Base-by-base conservation (phyloP, 2,797 vertebrate species). In the Emydoidea blandingii region DNA sequence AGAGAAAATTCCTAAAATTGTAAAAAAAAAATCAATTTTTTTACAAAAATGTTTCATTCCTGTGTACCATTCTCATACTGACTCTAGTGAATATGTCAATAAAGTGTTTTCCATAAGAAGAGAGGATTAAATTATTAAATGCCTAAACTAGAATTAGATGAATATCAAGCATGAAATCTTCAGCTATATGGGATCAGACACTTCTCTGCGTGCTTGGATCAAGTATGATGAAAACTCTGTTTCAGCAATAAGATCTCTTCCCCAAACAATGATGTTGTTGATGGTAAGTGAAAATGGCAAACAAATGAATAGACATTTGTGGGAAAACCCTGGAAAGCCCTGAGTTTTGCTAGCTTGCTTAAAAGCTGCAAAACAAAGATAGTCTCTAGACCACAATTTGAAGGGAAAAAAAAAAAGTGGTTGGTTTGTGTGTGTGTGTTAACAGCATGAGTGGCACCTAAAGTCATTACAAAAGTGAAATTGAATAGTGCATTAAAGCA, bases 401-500 rank as follows among this genome's bases (percentile, higher is more conserved):
- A 88, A 92, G n/a, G n/a, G 95, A 7, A 21, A 8, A 37, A 89
- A 53, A 90, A 53, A 90, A 93, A 95, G 84, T 84, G 87, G 80
- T 90, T 94, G 78, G 16, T 96, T 83, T 94, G 47, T 79, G 82
- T 90, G 82, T 90, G 90, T 87, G 87, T 8, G 65, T 96, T 96
- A 94, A 89, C 86, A 95, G 86, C 94, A 91, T 83, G 92, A 96
- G 83, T 78, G 82, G 90, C 82, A 95, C 90, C 89, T 92, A 89
- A 84, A 97, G 86, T 90, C 37, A 74, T 95, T 94, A 93, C 90
- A 91, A 65, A 95, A 96, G 81, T 94, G 92, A 95, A 96, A 96
- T 57, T 83, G 37, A 96, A 95, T 96, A 91, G 85, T 83, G 79
- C 72, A 82, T 95, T 87, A 97, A 95, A 94, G 57, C 62, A 91